Base-by-base conservation (phyloP, 2,113 vertebrate species). In the Zapus hudsonius region DNA sequence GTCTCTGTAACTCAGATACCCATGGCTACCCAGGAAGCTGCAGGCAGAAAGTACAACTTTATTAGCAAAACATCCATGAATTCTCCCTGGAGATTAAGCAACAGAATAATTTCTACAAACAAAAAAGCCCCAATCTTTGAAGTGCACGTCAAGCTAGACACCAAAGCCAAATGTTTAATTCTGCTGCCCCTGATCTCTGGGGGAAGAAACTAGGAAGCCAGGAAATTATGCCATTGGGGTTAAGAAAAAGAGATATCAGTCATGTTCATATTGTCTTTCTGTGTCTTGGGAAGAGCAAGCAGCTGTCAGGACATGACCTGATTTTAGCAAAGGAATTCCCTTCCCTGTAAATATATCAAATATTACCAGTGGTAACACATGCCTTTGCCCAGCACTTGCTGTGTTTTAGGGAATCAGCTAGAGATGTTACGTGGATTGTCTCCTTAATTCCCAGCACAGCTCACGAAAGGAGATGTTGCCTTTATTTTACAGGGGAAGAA, bases 31-130 rank as follows among this genome's bases (percentile, higher is more conserved):
- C 67, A 22, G 75, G 75, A 80, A 76, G 27, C 38, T 10, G 19
- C 17, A 31, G 76, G 23, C 10, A 36, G 16, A 42, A 67, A 31
- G 36, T 27, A 16, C 57, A 38, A 20, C 61, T 81, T 73, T 73
- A 59, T 89, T 81, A 84, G 29, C 67, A 84, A 1, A 1, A 8
- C 72, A 33, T 40, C 29, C 64, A 19, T 20, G 33, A 22, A 17
- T n/a, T 93, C 42, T 87, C 78, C 55, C 70, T 73, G 47, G 86
- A 92, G 33, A 79, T 52, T 13, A 23, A 76, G 40, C 57, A 87
- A 33, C 29, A 78, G 70, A 69, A 80, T 74, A 79, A 87, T 91
- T 67, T 89, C 67, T 80, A 23, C 38, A 63, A 57, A 81, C 29
- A 78, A 91, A 87, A 86, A 13, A 52, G n/a, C 47, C 19, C 22